Evolutionary conservation across 2,797 vertebrate genomes (phyloP), one percentile per base, ranked within the genome.

Genomic region (Argentina silus): DNA sequence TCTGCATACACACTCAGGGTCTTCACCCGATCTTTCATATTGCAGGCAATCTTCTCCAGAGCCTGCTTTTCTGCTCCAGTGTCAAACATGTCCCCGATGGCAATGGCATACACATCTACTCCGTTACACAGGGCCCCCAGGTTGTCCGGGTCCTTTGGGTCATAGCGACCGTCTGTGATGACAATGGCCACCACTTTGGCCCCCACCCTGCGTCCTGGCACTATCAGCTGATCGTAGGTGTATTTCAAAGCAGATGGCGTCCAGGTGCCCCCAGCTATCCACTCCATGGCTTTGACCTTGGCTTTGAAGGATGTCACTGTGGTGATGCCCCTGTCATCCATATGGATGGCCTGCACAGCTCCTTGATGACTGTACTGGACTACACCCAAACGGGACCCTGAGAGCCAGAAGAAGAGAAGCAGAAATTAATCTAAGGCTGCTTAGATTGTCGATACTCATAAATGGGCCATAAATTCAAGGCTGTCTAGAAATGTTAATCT

Each of bases 181-280:
- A 85, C 80, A n/a, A 85, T 66, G 21, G 80, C 83, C 12, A 80
- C 69, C 12, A 80, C 76, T 64, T 85, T 82, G 10, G 78, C 81
- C 10, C 77, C 63, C 5, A 62, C 6, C 43, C 80, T 67, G 62
- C 78, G 50, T 1, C 75, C 77, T n/a, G 80, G 78, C 21, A 69
- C 44, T 56, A 85, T 82, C 19, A 85, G 67, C 6, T 77, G 21
- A n/a, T 81, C 81, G 36, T 96, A 95, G 72, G 95, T 93, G 68
- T 93, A 96, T 72, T 94, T 93, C 69, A 96, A 92, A 60, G 95
- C 95, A 0, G 95, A 96, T 0, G 93, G 94, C 0, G 95, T 96
- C 94, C 94, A 96, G 48, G 95, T 96, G 78, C 95, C 95, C 0
- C 95, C 95, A 0, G 95, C 95, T 0, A 96, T 96, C 95, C 95